Conservation (phyloP, 2,797 vertebrate species). For the Halcyon chelicuti region DNA sequence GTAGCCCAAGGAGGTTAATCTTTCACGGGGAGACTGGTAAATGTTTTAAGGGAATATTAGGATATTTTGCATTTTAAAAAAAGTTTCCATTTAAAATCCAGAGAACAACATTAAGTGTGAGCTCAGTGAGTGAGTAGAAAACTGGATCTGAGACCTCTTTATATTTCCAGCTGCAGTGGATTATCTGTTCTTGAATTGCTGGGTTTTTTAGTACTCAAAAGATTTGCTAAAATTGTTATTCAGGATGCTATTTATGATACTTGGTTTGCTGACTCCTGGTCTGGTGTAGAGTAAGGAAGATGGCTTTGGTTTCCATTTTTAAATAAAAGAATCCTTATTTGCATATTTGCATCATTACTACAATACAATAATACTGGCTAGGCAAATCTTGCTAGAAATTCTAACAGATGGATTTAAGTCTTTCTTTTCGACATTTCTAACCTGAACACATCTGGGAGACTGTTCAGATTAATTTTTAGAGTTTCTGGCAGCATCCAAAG, state of each 20-base stretch:
- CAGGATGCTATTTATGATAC: neutral
- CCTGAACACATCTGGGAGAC: neutral
- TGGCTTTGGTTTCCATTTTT: neutral
- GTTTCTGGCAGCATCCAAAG: neutral
- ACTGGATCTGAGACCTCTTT: neutral
- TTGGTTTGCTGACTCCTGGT: neutral
- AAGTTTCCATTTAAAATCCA: neutral
- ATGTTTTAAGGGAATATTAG: neutral
- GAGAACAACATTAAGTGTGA: neutral
- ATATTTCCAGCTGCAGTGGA: neutral
- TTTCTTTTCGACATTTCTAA: conserved; percentile 2
- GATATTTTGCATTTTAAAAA: neutral
- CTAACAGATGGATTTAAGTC: neutral
- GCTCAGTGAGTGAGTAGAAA: neutral
- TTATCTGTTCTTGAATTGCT: neutral
- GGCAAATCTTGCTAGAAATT: neutral
- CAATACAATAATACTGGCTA: neutral
- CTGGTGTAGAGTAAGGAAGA: neutral
- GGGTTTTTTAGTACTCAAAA: neutral
- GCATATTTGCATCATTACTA: neutral
- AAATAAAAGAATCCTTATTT: neutral
- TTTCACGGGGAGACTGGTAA: neutral
- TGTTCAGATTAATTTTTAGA: neutral
- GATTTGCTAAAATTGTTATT: neutral
- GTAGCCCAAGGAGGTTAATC: neutral